phyloP scores from a whole-genome alignment of 2,113 vertebrate genomes.

The Caretta caretta region DNA sequence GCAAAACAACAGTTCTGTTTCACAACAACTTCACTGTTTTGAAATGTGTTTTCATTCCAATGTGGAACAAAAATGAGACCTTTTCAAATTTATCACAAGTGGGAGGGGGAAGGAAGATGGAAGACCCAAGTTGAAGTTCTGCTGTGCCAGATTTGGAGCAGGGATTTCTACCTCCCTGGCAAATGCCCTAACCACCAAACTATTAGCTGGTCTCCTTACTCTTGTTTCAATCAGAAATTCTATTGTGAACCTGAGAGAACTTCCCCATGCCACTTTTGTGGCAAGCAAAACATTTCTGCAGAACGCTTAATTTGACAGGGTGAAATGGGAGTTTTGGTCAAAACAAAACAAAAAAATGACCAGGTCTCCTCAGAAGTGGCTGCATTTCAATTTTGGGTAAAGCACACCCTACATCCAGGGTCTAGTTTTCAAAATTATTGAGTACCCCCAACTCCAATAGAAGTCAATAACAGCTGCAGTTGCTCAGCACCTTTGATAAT shows the following conservation, averaged over 20 bases:
- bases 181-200: no score
- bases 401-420: conserved; percentile 22
- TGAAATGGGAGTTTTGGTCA: neutral
- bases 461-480: neutral
- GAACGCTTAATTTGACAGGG: neutral
- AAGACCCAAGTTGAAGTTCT: neutral
- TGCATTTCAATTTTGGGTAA: conserved; percentile 34
- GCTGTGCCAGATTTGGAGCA: no score
- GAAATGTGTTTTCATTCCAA: neutral
- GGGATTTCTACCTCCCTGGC: no score
- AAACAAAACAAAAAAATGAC: neutral
- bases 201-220: no score
- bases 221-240: neutral
- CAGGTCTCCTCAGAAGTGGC: conserved; percentile 34
- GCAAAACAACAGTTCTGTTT: neutral
- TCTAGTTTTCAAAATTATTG: conserved; percentile 28
- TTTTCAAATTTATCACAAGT: neutral
- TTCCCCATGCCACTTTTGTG: neutral
- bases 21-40: neutral
- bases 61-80: neutral
- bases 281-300: neutral
- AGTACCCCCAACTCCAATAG: neutral
- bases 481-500: neutral
- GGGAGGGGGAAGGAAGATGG: neutral
- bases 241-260: neutral